A percentile compares a stretch with the other conserved stretches of the same genome.
phyloP scores from a whole-genome alignment of 2,113 vertebrate species.

The Noctilio leporinus region DNA sequence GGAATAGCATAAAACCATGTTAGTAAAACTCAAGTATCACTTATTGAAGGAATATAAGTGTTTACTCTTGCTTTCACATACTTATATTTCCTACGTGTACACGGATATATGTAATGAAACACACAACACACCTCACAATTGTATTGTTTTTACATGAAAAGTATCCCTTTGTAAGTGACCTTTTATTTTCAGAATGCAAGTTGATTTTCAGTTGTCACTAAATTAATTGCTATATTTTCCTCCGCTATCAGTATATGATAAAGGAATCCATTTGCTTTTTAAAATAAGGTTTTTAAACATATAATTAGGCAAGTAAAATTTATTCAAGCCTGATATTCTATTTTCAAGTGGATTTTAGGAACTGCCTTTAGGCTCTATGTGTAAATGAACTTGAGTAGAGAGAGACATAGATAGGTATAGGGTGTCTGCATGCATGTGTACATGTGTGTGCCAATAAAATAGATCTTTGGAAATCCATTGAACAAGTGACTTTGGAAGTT shows the following conservation, averaged over 20 bases:
- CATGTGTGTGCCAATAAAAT: background rate
- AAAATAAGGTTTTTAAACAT: constrained; percentile 1
- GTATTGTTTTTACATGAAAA: background rate
- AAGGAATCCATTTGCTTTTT: constrained; percentile 1
- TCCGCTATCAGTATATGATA: background rate
- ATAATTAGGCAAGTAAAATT: background rate
- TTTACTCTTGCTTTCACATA: background rate
- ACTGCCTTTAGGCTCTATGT: background rate
- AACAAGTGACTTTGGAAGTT: too few relatives aligned
- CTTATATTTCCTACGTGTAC: background rate
- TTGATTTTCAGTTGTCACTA: background rate
- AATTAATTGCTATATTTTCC: background rate
- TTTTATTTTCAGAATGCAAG: constrained; percentile 9
- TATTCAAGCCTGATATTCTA: background rate
- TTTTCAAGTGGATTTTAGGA: constrained; percentile 4
- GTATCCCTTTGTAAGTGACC: background rate
- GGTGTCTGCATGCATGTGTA: background rate
- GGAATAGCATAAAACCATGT: background rate
- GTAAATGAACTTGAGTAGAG: background rate
- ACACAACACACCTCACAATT: background rate
- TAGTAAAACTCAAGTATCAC: background rate
- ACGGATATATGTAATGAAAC: background rate
- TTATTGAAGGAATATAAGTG: background rate
- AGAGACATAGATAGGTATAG: accelerated
- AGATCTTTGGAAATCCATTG: background rate